Percentiles rank a stretch among this genome's conserved stretches.
Evolutionary conservation across 2,113 vertebrate species (phyloP).

Genomic region (Gymnarchus niloticus): DNA sequence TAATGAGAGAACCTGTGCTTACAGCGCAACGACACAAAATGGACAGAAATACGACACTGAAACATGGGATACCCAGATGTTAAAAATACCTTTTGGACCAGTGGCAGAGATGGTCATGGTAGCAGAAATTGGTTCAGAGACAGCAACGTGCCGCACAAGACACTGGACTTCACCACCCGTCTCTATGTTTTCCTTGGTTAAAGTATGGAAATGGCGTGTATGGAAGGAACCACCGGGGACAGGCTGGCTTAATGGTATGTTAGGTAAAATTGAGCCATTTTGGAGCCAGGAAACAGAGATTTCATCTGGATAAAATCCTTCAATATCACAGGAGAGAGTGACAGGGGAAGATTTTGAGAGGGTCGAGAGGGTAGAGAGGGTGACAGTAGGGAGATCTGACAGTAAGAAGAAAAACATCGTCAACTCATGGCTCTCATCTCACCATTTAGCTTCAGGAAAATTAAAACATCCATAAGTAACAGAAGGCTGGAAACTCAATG

Average conservation of each 20-base stretch:
- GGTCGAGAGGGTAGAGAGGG: conserved; percentile 44
- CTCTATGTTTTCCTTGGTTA: conserved; percentile 47
- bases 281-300: conserved; percentile 59
- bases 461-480: not conserved
- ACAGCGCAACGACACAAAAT: not conserved
- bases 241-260: conserved; percentile 31
- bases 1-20: not conserved
- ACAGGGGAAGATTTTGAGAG: conserved; percentile 43
- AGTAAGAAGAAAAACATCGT: conserved; percentile 6
- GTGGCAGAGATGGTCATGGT: conserved; percentile 42
- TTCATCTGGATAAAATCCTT: conserved; percentile 59
- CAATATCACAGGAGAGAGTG: conserved; percentile 63
- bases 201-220: conserved; percentile 52
- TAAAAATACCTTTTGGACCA: conserved; percentile 45
- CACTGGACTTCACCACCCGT: conserved; percentile 55
- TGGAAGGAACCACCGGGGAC: conserved; percentile 54
- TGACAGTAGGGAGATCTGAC: conserved; percentile 51
- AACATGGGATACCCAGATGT: not conserved
- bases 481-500: not conserved
- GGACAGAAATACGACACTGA: not conserved
- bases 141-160: conserved; percentile 49
- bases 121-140: conserved; percentile 27
- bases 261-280: conserved; percentile 50
- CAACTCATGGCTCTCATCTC: not conserved
- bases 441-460: no score